phyloP scores from a whole-genome alignment of 1,140 invertebrate species.

The Artemia franciscana region DNA sequence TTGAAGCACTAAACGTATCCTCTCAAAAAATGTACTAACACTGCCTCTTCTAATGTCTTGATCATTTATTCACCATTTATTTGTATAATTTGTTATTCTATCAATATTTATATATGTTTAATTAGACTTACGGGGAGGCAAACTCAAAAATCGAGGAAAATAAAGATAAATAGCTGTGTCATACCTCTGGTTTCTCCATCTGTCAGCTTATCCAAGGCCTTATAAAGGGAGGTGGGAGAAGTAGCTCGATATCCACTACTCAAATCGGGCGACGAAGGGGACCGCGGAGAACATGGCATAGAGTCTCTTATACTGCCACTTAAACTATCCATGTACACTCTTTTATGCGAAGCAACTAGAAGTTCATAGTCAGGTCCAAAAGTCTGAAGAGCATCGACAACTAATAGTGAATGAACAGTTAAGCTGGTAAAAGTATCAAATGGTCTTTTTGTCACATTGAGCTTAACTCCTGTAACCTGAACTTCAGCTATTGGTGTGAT shows the following conservation, averaged over 20 bases:
- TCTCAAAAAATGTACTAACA: too few relatives aligned
- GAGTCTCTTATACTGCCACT: conserved; percentile 76
- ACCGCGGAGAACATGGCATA: conserved; percentile 61
- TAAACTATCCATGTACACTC: conserved; percentile 77
- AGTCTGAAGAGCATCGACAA: conserved; percentile 82
- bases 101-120: too few relatives aligned
- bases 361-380: conserved; percentile 86
- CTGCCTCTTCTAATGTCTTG: too few relatives aligned
- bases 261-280: conserved; percentile 41
- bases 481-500: conserved; percentile 68
- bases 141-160: too few relatives aligned
- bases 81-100: too few relatives aligned
- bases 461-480: conserved; percentile 64
- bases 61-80: too few relatives aligned
- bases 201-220: conserved; percentile 28
- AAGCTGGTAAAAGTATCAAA: conserved; percentile 48
- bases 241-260: conserved; percentile 18
- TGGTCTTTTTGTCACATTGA: conserved; percentile 40
- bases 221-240: conserved; percentile 31
- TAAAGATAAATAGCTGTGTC: neutral
- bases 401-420: conserved; percentile 66
- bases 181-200: conserved; percentile 2
- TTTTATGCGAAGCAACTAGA: conserved; percentile 74
- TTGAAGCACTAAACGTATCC: too few relatives aligned
- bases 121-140: too few relatives aligned